A percentile compares a stretch with the other conserved stretches of the same genome.
phyloP scores from a whole-genome alignment of 30 jellyfish, hydroid and myxozoan species.

The Catostylus mosaicus region DNA sequence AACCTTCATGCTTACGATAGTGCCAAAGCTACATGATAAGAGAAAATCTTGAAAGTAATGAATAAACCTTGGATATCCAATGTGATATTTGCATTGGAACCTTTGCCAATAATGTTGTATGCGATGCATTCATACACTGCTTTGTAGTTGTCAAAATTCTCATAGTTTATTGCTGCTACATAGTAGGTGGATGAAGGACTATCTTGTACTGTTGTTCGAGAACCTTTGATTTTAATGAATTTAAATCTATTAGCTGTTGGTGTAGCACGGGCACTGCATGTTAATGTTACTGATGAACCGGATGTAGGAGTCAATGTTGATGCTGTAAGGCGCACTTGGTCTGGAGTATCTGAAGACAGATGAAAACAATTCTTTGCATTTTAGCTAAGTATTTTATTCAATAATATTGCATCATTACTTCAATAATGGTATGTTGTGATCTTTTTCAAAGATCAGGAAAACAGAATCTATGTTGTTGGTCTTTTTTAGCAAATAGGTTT shows the following conservation, averaged over 20 bases:
- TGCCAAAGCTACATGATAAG: no score
- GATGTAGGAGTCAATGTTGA: neutral
- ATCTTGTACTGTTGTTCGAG: constrained; percentile 3
- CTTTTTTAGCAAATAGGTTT: no score
- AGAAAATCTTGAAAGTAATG: no score
- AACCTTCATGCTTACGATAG: no score
- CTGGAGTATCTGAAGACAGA: neutral
- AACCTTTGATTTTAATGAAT: neutral
- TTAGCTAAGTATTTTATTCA: no score
- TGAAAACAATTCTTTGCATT: neutral
- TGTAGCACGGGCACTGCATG: neutral
- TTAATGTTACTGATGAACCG: neutral
- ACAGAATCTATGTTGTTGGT: no score
- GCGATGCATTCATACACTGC: neutral
- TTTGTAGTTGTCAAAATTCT: neutral
- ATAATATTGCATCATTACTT: no score
- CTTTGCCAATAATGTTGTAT: neutral
- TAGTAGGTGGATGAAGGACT: neutral
- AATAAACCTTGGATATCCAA: no score
- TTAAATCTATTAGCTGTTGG: neutral
- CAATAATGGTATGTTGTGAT: no score
- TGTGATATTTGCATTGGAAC: neutral
- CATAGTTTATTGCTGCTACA: neutral
- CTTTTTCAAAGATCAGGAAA: no score
- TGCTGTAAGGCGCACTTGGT: neutral